Base-by-base conservation (phyloP, 2,888 invertebrate species). In the Scrobipalpa costella region DNA sequence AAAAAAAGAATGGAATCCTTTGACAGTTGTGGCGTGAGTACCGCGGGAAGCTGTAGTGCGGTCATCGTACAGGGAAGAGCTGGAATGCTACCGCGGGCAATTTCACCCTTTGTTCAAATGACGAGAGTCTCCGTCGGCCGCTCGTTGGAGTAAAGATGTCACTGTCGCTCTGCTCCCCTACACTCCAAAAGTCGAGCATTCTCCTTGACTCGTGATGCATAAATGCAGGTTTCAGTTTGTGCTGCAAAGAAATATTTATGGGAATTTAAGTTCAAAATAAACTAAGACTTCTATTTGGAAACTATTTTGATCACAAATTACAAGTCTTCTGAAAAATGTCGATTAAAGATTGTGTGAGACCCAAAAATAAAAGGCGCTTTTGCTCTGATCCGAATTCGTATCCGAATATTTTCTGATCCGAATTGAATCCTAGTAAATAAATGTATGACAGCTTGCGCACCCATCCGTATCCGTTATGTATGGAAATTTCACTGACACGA, bases 81-180 rank as follows among this genome's bases (percentile, higher is more conserved):
- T 63, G 71, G 81, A 81, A 77, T 79, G 76, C 78, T 70, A 78
- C 84, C 84, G 70, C 79, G 73, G 80, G 84, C 85, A 81, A 84
- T 87, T 86, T 85, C 77, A 81, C 74, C 86, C 83, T 86, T 88
- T 89, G 88, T 90, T 85, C 81, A 85, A 88, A 86, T 85, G 82
- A 85, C 81, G 80, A 83, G 80, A 81, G 83, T 81, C 83, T 82
- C 81, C 76, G 70, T 74, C 73, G 73, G 73, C 77, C 68, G 72
- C 34, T 33, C 34, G 81, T 79, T 76, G 79, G 84, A 83, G 83
- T 79, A 76, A 82, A 85, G 85, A 87, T 84, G 86, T 81, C 85
- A 84, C 83, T 80, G 79, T 75, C 81, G 79, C 81, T 58, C 60
- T 60, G 79, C 79, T 78, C 77, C 79, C 78, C 69, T 75, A 76